A percentile compares a stretch with the other conserved stretches of the same genome.
phyloP scores from a whole-genome alignment of 2,113 vertebrate genomes.

The Strigops habroptila region DNA sequence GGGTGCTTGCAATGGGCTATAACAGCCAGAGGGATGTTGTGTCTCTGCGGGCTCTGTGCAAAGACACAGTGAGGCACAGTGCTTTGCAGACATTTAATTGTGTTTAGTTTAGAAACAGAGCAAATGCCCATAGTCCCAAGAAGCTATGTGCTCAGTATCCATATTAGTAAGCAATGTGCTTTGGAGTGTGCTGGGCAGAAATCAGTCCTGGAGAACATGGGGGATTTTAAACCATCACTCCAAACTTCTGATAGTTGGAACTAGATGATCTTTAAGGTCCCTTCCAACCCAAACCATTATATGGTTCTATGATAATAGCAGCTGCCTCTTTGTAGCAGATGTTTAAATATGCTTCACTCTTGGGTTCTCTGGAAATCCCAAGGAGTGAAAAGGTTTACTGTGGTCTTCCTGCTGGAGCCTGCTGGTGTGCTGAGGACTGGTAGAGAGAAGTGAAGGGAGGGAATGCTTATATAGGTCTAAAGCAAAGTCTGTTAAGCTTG shows the following conservation, averaged over 20 bases:
- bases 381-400: not conserved
- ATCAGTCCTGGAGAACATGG: not conserved
- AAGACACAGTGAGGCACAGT: not conserved
- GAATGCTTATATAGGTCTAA: too few relatives aligned
- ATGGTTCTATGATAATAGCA: not conserved
- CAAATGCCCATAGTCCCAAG: not conserved
- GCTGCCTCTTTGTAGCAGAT: not conserved
- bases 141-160: not conserved
- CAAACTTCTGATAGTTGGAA: not conserved
- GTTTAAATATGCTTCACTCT: not conserved
- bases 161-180: not conserved
- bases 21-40: not conserved
- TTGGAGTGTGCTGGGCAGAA: not conserved
- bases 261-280: not conserved
- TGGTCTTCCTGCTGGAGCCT: not conserved
- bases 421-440: not conserved
- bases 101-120: not conserved
- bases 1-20: not conserved
- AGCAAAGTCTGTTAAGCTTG: not conserved
- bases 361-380: not conserved
- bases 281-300: not conserved
- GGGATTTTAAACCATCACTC: not conserved
- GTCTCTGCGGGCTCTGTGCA: not conserved
- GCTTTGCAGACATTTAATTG: not conserved
- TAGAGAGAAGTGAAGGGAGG: not conserved